phyloP scores from a whole-genome alignment of 2,888 invertebrate genomes.

The Drosophila antonietae region DNA sequence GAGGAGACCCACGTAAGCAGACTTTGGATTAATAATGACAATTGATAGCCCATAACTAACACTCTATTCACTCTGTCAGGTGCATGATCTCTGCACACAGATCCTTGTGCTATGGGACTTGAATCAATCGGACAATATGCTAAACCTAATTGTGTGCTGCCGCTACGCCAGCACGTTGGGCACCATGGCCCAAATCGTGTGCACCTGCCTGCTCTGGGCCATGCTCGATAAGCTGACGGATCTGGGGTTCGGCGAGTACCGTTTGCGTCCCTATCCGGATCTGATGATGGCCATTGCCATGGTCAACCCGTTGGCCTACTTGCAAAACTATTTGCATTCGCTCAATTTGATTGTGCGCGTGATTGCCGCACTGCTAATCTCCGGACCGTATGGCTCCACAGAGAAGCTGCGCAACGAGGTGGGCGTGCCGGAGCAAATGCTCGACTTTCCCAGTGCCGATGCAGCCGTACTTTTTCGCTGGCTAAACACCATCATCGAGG shows the following conservation, averaged over 20 bases:
- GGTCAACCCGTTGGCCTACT: constrained; percentile 52
- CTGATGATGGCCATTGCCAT: constrained; percentile 48
- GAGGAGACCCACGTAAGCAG: constrained; percentile 56
- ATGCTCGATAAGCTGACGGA: constrained; percentile 54
- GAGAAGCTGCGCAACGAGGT: constrained; percentile 44
- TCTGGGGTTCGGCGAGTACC: constrained; percentile 37
- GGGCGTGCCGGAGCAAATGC: constrained; percentile 35
- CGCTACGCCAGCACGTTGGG: constrained; percentile 48
- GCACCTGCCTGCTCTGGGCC: constrained; percentile 59
- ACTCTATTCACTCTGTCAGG: constrained; percentile 11
- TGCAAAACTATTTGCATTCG: constrained; percentile 50
- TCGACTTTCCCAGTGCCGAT: constrained; percentile 46
- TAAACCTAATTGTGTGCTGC: constrained; percentile 58
- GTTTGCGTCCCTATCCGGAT: constrained; percentile 48
- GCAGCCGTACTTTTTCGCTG: constrained; percentile 54
- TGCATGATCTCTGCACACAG: constrained; percentile 48
- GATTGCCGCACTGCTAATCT: constrained; percentile 26
- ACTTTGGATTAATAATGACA: not conserved
- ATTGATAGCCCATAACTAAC: not conserved
- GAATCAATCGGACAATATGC: constrained; percentile 43
- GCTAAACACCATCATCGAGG: constrained; percentile 52
- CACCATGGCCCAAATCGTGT: constrained; percentile 59
- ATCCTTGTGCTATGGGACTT: constrained; percentile 48
- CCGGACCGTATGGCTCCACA: constrained; percentile 52
- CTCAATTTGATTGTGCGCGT: constrained; percentile 57